phyloP scores from a whole-genome alignment of 2,888 invertebrate species.

The Blastobasis adustella region DNA sequence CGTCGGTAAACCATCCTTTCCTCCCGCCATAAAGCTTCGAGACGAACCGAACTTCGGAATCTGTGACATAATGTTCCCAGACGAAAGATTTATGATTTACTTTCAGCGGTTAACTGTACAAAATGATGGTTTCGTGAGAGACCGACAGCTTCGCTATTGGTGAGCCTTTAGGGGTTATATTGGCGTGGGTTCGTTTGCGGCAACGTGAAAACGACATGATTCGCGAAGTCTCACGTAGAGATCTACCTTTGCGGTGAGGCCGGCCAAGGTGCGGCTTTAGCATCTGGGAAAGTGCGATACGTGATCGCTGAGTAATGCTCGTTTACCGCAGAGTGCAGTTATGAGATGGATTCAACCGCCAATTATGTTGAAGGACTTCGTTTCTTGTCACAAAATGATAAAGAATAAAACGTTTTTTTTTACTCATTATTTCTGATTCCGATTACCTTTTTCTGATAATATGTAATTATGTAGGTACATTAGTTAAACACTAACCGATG shows the following conservation, averaged over 20 bases:
- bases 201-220: conserved; percentile 47
- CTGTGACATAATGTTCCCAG: conserved; percentile 39
- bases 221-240: conserved; percentile 45
- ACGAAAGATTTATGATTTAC: conserved; percentile 42
- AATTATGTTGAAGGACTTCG: too few relatives aligned
- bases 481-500: too few relatives aligned
- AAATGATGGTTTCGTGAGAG: conserved; percentile 18
- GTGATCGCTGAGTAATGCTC: conserved; percentile 18
- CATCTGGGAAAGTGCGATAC: conserved; percentile 17
- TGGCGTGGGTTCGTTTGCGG: background rate
- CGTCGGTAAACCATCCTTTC: too few relatives aligned
- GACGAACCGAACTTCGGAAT: background rate
- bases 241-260: conserved; percentile 33
- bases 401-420: too few relatives aligned
- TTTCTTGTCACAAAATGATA: too few relatives aligned
- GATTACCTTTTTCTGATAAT: too few relatives aligned
- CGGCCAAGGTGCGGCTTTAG: conserved; percentile 22
- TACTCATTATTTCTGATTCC: too few relatives aligned
- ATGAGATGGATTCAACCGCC: too few relatives aligned
- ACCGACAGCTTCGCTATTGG: too few relatives aligned
- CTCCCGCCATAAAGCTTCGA: too few relatives aligned
- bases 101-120: conserved; percentile 47
- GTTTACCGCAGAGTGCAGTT: conserved; percentile 11
- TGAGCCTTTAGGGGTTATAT: too few relatives aligned
- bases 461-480: too few relatives aligned